phyloP scores from a whole-genome alignment of 2,113 vertebrate species.

The Riparia riparia region DNA sequence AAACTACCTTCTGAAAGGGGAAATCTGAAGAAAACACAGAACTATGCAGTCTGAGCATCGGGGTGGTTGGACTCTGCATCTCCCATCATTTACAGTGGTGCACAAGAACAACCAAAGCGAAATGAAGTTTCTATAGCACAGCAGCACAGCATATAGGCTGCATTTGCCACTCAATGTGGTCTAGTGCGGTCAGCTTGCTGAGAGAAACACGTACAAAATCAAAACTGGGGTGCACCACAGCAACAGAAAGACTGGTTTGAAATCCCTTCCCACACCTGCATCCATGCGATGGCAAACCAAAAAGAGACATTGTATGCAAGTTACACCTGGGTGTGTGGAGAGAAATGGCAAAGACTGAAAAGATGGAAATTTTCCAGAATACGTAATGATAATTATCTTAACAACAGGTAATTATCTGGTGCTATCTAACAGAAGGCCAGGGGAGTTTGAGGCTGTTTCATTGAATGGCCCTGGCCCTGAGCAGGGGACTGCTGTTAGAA shows the following conservation, averaged over 20 bases:
- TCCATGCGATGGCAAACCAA: neutral
- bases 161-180: neutral
- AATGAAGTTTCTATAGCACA: neutral
- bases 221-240: neutral
- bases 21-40: slow-evolving; percentile 7
- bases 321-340: neutral
- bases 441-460: neutral
- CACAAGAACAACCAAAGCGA: neutral
- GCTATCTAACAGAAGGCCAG: neutral
- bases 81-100: neutral
- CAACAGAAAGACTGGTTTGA: neutral
- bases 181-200: neutral
- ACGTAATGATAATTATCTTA: neutral
- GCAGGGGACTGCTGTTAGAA: neutral
- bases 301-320: neutral
- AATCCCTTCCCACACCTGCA: neutral
- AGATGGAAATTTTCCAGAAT: neutral
- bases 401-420: neutral
- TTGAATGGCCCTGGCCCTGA: neutral
- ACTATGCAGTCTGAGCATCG: neutral
- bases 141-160: neutral
- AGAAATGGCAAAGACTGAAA: neutral
- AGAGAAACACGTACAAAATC: neutral
- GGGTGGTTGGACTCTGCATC: neutral
- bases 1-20: slow-evolving; percentile 22